phyloP scores from a whole-genome alignment of 2,888 invertebrate genomes.

The Orgyia antiqua region DNA sequence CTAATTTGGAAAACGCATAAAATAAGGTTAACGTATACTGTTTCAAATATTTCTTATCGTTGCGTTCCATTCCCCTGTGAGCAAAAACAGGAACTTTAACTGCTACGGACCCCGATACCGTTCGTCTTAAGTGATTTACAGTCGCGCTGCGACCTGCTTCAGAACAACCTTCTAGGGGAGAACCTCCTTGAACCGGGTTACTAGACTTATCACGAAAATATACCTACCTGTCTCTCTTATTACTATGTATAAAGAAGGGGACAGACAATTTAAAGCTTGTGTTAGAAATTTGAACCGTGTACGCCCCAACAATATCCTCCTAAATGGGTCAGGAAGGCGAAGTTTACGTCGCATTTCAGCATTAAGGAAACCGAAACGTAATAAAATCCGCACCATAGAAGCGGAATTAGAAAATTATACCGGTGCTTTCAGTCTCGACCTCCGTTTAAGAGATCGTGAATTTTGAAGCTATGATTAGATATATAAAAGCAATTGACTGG shows the following conservation, averaged over 20 bases:
- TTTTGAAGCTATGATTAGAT: conserved; percentile 18
- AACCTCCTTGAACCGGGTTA: conserved; percentile 48
- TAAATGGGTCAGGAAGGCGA: conserved; percentile 77
- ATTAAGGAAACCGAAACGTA: conserved; percentile 63
- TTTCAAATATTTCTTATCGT: conserved; percentile 59
- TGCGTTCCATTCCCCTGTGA: conserved; percentile 45
- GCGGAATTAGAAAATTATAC: conserved; percentile 64
- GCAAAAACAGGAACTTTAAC: conserved; percentile 63
- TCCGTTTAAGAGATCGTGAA: conserved; percentile 14
- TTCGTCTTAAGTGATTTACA: conserved; percentile 71
- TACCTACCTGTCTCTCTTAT: conserved; percentile 33
- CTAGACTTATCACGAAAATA: conserved; percentile 43
- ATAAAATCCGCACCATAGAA: conserved; percentile 55
- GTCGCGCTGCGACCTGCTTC: conserved; percentile 56
- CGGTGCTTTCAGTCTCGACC: conserved; percentile 26
- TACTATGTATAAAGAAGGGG: conserved; percentile 39
- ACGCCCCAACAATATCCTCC: conserved; percentile 60
- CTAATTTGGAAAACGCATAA: conserved; percentile 28
- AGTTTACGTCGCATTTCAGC: conserved; percentile 67
- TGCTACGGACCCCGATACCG: conserved; percentile 44
- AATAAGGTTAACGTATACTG: conserved; percentile 41
- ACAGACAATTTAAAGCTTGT: conserved; percentile 42
- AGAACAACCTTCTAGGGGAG: conserved; percentile 39
- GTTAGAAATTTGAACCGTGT: conserved; percentile 59
- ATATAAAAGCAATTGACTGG: background rate